These are phyloP conservation scores for Nemopilema nomurai DNA, from an alignment of 30 jellyfish, hydroid and myxozoan genomes.

Conservation along the genomic window DNA sequence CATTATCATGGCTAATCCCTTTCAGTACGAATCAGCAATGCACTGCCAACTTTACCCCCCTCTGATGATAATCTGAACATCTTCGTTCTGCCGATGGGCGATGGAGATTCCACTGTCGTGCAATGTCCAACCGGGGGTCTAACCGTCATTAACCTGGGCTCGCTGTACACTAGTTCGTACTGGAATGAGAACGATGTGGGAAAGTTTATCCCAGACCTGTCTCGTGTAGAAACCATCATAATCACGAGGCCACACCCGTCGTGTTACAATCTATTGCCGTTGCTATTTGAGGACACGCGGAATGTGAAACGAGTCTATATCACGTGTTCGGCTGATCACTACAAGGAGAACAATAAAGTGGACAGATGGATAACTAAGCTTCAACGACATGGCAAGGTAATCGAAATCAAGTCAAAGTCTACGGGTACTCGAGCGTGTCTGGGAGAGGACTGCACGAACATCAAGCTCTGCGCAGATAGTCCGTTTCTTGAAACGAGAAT, in stretches of 20 bases:
- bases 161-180: conserved; percentile 43
- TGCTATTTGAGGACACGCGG: conserved; percentile 32
- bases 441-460: conserved; percentile 57
- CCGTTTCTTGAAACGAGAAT: conserved; percentile 46
- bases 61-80: conserved; percentile 67
- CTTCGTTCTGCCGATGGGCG: conserved; percentile 73
- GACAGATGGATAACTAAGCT: conserved; percentile 49
- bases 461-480: conserved; percentile 49
- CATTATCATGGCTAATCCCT: neutral
- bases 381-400: conserved; percentile 13
- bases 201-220: conserved; percentile 29
- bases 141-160: conserved; percentile 43
- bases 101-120: conserved; percentile 65
- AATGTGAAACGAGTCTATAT: conserved; percentile 29
- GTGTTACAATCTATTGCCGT: conserved; percentile 44
- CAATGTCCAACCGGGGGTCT: conserved; percentile 73
- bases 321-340: conserved; percentile 27
- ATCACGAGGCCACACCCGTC: conserved; percentile 77
- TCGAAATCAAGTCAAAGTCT: conserved; percentile 33
- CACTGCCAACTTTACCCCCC: conserved; percentile 10
- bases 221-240: conserved; percentile 45
- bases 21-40: neutral
- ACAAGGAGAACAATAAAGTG: conserved; percentile 22
- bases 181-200: conserved; percentile 65
- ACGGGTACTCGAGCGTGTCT: conserved; percentile 69